Conservation (phyloP, 2,113 vertebrate species). For the Spheniscus mendiculus region DNA sequence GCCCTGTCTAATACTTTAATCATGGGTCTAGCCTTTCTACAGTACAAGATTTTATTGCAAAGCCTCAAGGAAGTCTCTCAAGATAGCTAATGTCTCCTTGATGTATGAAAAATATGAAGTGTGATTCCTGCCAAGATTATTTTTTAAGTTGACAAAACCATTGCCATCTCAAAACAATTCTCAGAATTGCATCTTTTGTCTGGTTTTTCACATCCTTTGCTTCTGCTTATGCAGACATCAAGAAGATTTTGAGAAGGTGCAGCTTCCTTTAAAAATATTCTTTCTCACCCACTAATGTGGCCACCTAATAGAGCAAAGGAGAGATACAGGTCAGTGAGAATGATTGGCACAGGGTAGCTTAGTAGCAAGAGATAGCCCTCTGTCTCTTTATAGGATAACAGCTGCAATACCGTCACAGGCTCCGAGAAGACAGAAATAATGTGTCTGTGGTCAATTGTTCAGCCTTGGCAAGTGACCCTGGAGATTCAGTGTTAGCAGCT, state of each 20-base stretch:
- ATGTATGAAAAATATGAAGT: not conserved
- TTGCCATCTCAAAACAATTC: not conserved
- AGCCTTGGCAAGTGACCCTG: slow-evolving; percentile 44
- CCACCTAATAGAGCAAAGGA: not conserved
- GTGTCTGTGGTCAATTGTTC: slow-evolving; percentile 49
- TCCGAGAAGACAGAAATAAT: slow-evolving; percentile 36
- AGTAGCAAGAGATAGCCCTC: not conserved
- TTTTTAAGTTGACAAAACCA: not conserved
- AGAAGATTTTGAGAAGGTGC: not conserved
- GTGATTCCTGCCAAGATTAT: not conserved
- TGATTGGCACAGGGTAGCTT: not conserved
- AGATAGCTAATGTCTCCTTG: not conserved
- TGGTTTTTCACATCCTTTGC: not conserved
- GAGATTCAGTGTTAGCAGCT: slow-evolving; percentile 12
- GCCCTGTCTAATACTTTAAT: not conserved
- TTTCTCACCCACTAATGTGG: not conserved
- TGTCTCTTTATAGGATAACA: slow-evolving; percentile 50
- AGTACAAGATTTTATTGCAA: not conserved
- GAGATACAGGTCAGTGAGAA: not conserved
- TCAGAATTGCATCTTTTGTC: not conserved
- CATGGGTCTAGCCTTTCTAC: not conserved
- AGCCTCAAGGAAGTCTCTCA: not conserved
- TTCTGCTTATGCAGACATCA: not conserved
- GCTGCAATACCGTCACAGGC: slow-evolving; percentile 6
- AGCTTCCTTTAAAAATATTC: not conserved